A percentile compares a stretch with the other conserved stretches of the same genome.
These are phyloP conservation scores for Salticus scenicus DNA, from an alignment of 2,888 invertebrate species.

Conservation along the genomic window DNA sequence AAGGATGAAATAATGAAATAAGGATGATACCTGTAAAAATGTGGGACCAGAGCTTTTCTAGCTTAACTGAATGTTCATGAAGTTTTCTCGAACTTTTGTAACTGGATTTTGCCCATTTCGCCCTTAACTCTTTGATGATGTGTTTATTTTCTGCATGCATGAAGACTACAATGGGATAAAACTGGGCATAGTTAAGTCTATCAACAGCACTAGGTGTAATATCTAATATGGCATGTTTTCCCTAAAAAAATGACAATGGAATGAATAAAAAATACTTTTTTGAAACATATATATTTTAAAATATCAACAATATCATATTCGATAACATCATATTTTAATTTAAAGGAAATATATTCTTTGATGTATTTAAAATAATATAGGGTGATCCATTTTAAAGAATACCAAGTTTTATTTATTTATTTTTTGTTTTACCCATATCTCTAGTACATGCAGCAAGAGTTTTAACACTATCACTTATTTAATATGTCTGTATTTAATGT, in stretches of 20 bases:
- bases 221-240: constrained; percentile 95
- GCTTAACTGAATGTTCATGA: constrained; percentile 93
- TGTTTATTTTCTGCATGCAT: constrained; percentile 96
- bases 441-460: too few species aligned
- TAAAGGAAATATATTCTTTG: too few species aligned
- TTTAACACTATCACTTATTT: too few species aligned
- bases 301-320: background rate
- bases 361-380: too few species aligned
- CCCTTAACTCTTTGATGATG: constrained; percentile 92
- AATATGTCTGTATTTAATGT: too few species aligned
- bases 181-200: constrained; percentile 96
- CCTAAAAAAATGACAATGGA: constrained; percentile 75
- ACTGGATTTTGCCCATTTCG: constrained; percentile 79
- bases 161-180: constrained; percentile 97
- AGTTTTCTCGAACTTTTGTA: constrained; percentile 86
- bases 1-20: too few species aligned
- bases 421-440: too few species aligned
- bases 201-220: constrained; percentile 98
- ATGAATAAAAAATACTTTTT: constrained; percentile 76
- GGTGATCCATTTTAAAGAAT: too few species aligned
- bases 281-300: too few species aligned
- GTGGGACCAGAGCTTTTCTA: constrained; percentile 96
- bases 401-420: too few species aligned
- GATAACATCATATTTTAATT: background rate
- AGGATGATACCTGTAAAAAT: constrained; percentile 89